These are phyloP conservation scores for Drosophila tsacasi DNA, from an alignment of 1,140 invertebrate genomes.

Conservation along the genomic window DNA sequence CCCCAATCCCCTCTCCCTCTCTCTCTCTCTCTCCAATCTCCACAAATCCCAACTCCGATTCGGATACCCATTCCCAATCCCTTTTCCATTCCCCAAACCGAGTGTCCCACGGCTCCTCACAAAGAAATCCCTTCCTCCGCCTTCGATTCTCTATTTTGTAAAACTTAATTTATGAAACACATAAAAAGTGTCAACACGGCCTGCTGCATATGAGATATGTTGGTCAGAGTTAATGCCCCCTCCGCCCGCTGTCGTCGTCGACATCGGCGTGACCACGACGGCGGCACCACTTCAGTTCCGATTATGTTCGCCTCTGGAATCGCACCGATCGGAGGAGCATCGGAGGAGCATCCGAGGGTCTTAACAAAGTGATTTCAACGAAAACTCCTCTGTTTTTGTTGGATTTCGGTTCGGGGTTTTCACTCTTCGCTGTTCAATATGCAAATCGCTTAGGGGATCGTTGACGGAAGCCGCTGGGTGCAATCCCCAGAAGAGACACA, in stretches of 20 bases:
- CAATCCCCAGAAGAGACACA: conserved; percentile 6
- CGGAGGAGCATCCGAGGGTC: conserved; percentile 20
- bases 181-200: conserved; percentile 81
- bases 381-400: conserved; percentile 14
- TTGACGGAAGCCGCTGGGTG: conserved; percentile 70
- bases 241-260: not conserved
- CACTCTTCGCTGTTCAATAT: conserved; percentile 44
- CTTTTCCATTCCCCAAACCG: not conserved
- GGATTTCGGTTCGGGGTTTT: conserved; percentile 7
- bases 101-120: conserved; percentile 37
- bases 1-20: not conserved
- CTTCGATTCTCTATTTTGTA: conserved; percentile 69
- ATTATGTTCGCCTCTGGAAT: conserved; percentile 79
- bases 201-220: conserved; percentile 78
- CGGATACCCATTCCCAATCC: no score
- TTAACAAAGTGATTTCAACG: conserved; percentile 76
- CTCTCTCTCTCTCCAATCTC: no score
- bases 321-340: conserved; percentile 34
- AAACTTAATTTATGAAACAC: conserved; percentile 80
- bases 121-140: conserved; percentile 10
- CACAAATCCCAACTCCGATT: not conserved
- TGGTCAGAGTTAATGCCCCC: conserved; percentile 35
- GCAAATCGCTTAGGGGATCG: conserved; percentile 75
- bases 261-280: conserved; percentile 35
- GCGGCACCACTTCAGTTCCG: conserved; percentile 76